These are phyloP conservation scores for Tangara arthus DNA, from an alignment of 2,797 vertebrate genomes.

Conservation along the genomic window DNA sequence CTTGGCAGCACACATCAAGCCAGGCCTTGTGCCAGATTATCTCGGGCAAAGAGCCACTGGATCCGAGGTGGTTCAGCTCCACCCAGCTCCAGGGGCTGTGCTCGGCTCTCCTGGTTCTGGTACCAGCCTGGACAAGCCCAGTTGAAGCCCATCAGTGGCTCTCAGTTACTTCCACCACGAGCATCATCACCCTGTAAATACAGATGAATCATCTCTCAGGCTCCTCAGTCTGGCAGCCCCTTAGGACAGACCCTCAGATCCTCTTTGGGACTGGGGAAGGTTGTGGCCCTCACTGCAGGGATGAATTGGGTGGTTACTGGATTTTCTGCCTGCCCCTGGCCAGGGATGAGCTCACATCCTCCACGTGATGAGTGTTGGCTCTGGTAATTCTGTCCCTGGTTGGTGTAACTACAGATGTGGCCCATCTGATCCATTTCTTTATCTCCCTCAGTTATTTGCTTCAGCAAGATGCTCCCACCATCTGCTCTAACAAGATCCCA, in stretches of 20 bases:
- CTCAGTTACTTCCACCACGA: not conserved
- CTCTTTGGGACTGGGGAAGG: not conserved
- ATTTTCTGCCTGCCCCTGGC: not conserved
- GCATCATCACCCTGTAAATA: not conserved
- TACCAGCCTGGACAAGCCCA: not conserved
- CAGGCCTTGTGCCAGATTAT: not conserved
- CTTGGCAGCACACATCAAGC: not conserved
- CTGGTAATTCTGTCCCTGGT: not conserved
- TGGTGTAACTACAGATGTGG: conserved; percentile 1
- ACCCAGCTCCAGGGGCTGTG: not conserved
- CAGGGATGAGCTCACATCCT: not conserved
- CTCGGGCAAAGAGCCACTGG: not conserved
- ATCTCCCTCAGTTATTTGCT: conserved; percentile 30
- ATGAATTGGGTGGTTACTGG: rapidly evolving
- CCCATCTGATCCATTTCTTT: not conserved
- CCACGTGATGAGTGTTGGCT: not conserved
- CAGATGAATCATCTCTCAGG: not conserved
- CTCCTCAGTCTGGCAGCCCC: not conserved
- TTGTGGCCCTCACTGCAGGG: not conserved
- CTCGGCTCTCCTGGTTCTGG: not conserved
- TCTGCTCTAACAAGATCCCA: not conserved
- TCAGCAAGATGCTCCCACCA: not conserved
- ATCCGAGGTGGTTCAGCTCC: not conserved
- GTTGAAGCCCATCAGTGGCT: rapidly evolving
- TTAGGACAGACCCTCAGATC: not conserved